phyloP scores from a whole-genome alignment of 92 coral and sea anemone species.

The Actinernus sp. region DNA sequence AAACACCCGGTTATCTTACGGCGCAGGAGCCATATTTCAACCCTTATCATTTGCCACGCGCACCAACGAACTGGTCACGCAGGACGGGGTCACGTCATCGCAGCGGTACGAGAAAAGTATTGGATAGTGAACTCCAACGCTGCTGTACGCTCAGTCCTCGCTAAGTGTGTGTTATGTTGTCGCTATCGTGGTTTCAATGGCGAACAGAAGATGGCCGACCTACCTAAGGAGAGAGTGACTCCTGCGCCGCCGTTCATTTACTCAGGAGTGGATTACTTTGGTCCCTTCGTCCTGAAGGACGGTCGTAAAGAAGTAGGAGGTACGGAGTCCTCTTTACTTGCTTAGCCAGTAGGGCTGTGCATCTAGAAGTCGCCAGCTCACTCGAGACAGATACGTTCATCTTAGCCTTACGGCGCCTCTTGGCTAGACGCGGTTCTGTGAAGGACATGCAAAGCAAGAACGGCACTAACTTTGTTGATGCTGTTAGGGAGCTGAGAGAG shows the following conservation, averaged over 20 bases:
- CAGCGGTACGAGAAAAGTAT: conserved; percentile 23
- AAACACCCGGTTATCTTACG: conserved; percentile 26
- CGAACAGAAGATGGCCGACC: conserved; percentile 45
- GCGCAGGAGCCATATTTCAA: conserved; percentile 19
- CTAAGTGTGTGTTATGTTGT: conserved; percentile 24
- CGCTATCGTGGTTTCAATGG: conserved; percentile 1
- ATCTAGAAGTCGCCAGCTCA: conserved; percentile 22
- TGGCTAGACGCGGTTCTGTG: conserved; percentile 25
- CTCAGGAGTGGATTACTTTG: conserved; percentile 23
- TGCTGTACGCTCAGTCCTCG: conserved; percentile 26
- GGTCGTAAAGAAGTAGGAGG: conserved; percentile 20
- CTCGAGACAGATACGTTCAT: conserved; percentile 24
- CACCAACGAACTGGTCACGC: conserved; percentile 29
- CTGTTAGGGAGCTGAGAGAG: not conserved
- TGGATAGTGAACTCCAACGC: conserved; percentile 27
- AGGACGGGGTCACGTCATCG: conserved; percentile 25
- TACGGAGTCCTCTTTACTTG: conserved; percentile 38
- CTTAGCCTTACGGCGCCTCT: conserved; percentile 17
- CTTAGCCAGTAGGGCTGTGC: conserved; percentile 34
- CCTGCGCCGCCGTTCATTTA: conserved; percentile 31
- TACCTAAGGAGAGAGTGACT: conserved; percentile 6
- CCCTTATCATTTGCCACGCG: conserved; percentile 20
- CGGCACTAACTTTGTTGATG: conserved; percentile 31
- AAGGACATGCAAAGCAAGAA: conserved; percentile 8
- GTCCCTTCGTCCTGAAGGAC: conserved; percentile 27